These are phyloP conservation scores for Battus philenor DNA, from an alignment of 1,140 invertebrate genomes.

Conservation along the genomic window DNA sequence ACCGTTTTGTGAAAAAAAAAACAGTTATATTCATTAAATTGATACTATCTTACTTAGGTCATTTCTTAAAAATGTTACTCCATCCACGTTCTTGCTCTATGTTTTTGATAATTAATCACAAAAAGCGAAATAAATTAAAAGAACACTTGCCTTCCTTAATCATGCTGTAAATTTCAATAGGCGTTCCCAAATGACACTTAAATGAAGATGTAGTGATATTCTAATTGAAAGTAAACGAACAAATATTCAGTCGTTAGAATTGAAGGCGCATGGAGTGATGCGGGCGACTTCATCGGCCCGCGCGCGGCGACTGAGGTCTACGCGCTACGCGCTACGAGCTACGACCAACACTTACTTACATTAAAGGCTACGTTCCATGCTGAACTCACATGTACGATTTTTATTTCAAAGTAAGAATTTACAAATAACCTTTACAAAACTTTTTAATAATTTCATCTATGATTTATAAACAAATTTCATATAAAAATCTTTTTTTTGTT, in stretches of 20 bases:
- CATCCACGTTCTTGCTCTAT: too few species aligned
- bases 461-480: too few species aligned
- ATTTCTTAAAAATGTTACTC: too few species aligned
- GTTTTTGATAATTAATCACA: too few species aligned
- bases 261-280: constrained; percentile 22
- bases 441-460: too few species aligned
- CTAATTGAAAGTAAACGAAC: constrained; percentile 8
- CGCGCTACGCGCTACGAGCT: constrained; percentile 36
- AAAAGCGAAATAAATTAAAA: too few species aligned
- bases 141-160: constrained; percentile 8
- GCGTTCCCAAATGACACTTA: constrained; percentile 5
- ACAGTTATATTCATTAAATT: too few species aligned
- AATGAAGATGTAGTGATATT: constrained; percentile 9
- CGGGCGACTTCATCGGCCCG: constrained; percentile 46
- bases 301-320: constrained; percentile 44
- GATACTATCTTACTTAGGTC: too few species aligned
- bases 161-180: constrained; percentile 9
- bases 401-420: background rate
- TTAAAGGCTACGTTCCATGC: constrained; percentile 12
- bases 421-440: too few species aligned
- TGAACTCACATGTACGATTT: background rate
- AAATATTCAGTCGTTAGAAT: background rate
- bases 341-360: constrained; percentile 27
- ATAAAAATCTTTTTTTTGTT: too few species aligned
- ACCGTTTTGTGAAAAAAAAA: too few species aligned